Conservation (phyloP, 2,113 vertebrate genomes). For the Platycercus adscitus region DNA sequence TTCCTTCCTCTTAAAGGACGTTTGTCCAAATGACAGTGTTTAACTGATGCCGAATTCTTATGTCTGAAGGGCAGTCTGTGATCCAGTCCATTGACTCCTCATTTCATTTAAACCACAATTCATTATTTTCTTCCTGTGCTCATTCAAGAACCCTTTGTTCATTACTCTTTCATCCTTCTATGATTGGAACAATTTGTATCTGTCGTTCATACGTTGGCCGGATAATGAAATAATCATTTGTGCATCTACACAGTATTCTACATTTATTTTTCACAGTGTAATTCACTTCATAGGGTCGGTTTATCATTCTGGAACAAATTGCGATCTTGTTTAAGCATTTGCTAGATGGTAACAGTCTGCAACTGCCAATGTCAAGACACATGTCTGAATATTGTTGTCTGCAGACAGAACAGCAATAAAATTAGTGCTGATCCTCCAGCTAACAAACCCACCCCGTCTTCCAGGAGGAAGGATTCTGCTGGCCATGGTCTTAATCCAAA, state of each 20-base stretch:
- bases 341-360: not conserved
- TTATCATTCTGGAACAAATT: conserved; percentile 73
- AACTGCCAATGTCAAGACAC: conserved; percentile 21
- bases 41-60: conserved; percentile 65
- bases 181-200: conserved; percentile 83
- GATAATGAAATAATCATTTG: conserved; percentile 84
- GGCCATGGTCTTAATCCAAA: not conserved
- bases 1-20: conserved; percentile 48
- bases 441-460: not conserved
- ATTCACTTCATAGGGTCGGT: conserved; percentile 72
- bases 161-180: conserved; percentile 80
- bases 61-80: conserved; percentile 74
- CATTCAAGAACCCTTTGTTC: conserved; percentile 78
- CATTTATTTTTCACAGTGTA: conserved; percentile 74
- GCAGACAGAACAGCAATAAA: not conserved
- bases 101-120: conserved; percentile 80
- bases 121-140: conserved; percentile 80
- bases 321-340: conserved; percentile 60
- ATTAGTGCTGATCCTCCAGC: not conserved
- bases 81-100: conserved; percentile 74
- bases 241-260: conserved; percentile 75
- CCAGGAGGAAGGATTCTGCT: not conserved
- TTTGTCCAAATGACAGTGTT: conserved; percentile 48
- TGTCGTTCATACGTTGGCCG: conserved; percentile 77
- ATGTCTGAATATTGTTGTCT: not conserved